A percentile compares a stretch with the other conserved stretches of the same genome.
Conservation (phyloP, 2,113 vertebrate species). For the Gopherus evgoodei region DNA sequence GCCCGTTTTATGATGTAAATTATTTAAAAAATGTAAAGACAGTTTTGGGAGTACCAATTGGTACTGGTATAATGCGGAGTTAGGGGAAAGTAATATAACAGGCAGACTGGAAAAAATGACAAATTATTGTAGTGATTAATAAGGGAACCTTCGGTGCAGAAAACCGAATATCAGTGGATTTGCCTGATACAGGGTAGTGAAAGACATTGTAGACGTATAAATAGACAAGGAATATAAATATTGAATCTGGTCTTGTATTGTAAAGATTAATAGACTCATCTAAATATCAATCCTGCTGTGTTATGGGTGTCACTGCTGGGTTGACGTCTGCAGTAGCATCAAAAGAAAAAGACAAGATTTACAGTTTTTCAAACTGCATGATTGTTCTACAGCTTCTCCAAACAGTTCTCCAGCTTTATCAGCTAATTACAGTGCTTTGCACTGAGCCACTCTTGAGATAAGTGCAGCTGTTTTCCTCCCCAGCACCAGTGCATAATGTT, state of each 20-base stretch:
- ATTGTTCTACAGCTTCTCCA: neutral
- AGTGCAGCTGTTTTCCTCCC: constrained; percentile 30
- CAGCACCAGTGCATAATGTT: constrained; percentile 15
- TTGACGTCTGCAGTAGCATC: constrained; percentile 20
- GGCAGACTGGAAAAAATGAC: constrained; percentile 23
- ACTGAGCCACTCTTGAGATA: constrained; percentile 51
- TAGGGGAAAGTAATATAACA: constrained; percentile 18
- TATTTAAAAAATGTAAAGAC: neutral
- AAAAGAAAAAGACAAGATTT: neutral
- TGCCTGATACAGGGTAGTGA: neutral
- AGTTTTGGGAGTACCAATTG: constrained; percentile 56
- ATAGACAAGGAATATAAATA: constrained; percentile 66
- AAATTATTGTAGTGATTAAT: constrained; percentile 48
- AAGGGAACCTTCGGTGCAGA: constrained; percentile 47
- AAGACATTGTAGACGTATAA: constrained; percentile 55
- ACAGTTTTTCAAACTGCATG: constrained; percentile 20
- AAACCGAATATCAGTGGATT: constrained; percentile 16
- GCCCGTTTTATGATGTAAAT: neutral
- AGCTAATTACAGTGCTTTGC: constrained; percentile 62
- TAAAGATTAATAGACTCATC: constrained; percentile 71
- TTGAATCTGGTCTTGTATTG: constrained; percentile 65
- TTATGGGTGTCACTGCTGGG: constrained; percentile 14
- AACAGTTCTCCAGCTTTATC: neutral
- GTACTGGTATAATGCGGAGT: constrained; percentile 47
- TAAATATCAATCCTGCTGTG: constrained; percentile 65